Evolutionary conservation across 2,888 invertebrate species (phyloP).

Genomic region (Drosophila koepferae): DNA sequence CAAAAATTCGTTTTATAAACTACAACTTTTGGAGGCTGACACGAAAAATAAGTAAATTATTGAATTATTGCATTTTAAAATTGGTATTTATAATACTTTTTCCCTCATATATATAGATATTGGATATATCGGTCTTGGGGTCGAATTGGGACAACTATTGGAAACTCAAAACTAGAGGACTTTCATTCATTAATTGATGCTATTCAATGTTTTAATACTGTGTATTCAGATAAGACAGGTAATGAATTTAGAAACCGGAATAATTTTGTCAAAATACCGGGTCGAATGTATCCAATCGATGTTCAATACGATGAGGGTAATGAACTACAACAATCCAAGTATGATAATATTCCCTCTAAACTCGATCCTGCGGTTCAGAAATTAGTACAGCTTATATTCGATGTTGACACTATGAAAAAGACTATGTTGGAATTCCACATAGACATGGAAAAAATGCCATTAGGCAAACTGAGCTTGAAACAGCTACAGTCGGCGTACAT

Average conservation of each 20-base stretch:
- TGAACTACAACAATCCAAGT: slow-evolving; percentile 71
- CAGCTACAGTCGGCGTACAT: slow-evolving; percentile 95
- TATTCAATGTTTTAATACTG: slow-evolving; percentile 87
- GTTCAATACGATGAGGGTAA: slow-evolving; percentile 92
- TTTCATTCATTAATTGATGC: slow-evolving; percentile 87
- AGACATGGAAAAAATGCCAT: slow-evolving; percentile 98
- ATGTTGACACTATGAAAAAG: slow-evolving; percentile 95
- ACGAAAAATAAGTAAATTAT: slow-evolving; percentile 86
- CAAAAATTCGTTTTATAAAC: slow-evolving; percentile 97
- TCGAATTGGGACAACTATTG: slow-evolving; percentile 97
- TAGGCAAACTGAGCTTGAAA: slow-evolving; percentile 96
- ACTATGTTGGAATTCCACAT: slow-evolving; percentile 97
- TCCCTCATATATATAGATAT: slow-evolving; percentile 85
- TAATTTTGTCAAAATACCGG: slow-evolving; percentile 90
- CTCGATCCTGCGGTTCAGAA: slow-evolving; percentile 92
- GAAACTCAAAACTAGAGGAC: slow-evolving; percentile 88
- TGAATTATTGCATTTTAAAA: not conserved
- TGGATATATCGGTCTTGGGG: slow-evolving; percentile 98
- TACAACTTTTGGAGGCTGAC: slow-evolving; percentile 95
- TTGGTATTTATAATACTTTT: not conserved
- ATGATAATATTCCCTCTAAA: slow-evolving; percentile 86
- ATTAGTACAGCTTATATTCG: slow-evolving; percentile 94
- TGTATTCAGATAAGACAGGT: slow-evolving; percentile 92
- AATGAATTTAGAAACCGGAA: slow-evolving; percentile 91
- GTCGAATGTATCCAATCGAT: slow-evolving; percentile 90